Evolutionary conservation across 2,888 invertebrate genomes (phyloP), one percentile per base, ranked within the genome.

Genomic region (Ecdyonurus torrentis): DNA sequence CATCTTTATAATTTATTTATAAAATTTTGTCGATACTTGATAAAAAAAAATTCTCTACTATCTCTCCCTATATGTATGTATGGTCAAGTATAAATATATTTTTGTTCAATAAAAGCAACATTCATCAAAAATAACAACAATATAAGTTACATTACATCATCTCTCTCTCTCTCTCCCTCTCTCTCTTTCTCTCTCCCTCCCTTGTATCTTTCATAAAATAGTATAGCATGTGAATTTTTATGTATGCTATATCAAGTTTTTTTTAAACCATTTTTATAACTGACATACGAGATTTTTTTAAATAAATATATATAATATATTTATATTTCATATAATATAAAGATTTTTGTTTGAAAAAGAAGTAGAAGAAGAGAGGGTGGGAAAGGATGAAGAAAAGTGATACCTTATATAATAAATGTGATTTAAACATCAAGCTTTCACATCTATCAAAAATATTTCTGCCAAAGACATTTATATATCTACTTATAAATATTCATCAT

Each of bases 401-500:
- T 37, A 37, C 37, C 55, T n/a, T n/a, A 5, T 22, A n/a, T 55
- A 55, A 55, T 55, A 55, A 55, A 55, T 55, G 55, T 55, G 55
- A 55, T 55, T 55, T 55, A 55, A 55, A 22, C 55, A 55, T 55
- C 55, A 55, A 55, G 19, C n/a, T 55, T 7, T 55, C 55, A n/a
- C n/a, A 55, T 55, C 55, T 55, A 55, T 55, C 55, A 55, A 5
- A 55, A n/a, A n/a, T 20, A n/a, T 20, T n/a, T 18, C 55, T 55
- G 55, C 15, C 55, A 22, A 18, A 55, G 19, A 55, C 19, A 55
- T 22, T 20, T 55, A 20, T 55, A 18, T 55, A n/a, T 55, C 7
- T n/a, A 7, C n/a, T 55, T 55, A 55, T 55, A 55, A 55, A 55
- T 55, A 55, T 55, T 55, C 55, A 55, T 10, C 55, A n/a, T 37